Evolutionary conservation across 1,140 invertebrate species (phyloP).

Genomic region (Nebria ingens): DNA sequence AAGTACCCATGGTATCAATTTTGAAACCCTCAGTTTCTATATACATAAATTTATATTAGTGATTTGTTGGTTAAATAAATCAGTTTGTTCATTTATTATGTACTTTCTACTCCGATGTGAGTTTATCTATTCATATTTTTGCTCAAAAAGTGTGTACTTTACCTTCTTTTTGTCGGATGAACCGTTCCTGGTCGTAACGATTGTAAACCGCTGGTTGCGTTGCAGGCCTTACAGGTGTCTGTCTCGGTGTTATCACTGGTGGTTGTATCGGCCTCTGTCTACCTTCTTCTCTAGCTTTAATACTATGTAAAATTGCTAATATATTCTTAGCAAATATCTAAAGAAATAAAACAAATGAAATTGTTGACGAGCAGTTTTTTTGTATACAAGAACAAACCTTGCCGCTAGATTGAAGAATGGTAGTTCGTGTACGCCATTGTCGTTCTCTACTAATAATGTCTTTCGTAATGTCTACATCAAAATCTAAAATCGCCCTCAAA

Average conservation of each 20-base stretch:
- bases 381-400: conserved; percentile 47
- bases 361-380: neutral
- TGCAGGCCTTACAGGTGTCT: conserved; percentile 51
- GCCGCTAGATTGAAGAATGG: conserved; percentile 89
- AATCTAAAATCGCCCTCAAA: conserved; percentile 80
- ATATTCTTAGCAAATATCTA: conserved; percentile 89
- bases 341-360: conserved; percentile 21
- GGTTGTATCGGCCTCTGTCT: conserved; percentile 54
- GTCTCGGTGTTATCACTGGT: conserved; percentile 57
- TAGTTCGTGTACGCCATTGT: conserved; percentile 90
- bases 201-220: conserved; percentile 78
- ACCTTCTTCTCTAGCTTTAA: conserved; percentile 90
- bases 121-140: neutral
- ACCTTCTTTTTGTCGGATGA: conserved; percentile 80
- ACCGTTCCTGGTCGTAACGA: conserved; percentile 97
- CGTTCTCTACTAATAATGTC: conserved; percentile 91
- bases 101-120: neutral
- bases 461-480: conserved; percentile 91
- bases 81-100: conserved; percentile 9
- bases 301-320: conserved; percentile 81
- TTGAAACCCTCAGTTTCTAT: conserved; percentile 95
- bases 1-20: conserved; percentile 96
- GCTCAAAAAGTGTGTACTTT: conserved; percentile 14
- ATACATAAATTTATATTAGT: conserved; percentile 26
- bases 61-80: conserved; percentile 11